These are phyloP conservation scores for Craseonycteris thonglongyai DNA, from an alignment of 2,113 vertebrate species.

Conservation along the genomic window DNA sequence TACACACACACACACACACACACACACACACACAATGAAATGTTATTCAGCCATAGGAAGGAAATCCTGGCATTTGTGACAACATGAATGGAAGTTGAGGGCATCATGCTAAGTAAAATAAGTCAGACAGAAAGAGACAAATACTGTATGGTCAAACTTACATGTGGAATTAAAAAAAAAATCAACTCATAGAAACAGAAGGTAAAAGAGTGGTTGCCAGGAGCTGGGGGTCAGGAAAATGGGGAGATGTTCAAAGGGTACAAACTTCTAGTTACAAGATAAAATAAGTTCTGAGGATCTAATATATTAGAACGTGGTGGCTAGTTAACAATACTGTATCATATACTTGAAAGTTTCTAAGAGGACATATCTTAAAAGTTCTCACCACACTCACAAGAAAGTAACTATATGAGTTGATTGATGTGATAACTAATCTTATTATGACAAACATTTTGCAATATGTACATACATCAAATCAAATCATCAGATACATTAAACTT, in stretches of 20 bases:
- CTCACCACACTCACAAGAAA: background rate
- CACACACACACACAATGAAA: background rate
- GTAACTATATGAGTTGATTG: background rate
- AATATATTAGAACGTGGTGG: background rate
- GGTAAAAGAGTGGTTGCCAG: background rate
- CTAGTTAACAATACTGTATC: no score
- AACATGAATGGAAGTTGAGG: background rate
- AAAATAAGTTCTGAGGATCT: background rate
- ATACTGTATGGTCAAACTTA: background rate
- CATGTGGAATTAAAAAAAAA: background rate
- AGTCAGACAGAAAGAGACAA: background rate
- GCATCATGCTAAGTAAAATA: background rate
- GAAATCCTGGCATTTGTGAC: background rate
- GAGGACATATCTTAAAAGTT: no score
- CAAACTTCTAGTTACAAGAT: background rate
- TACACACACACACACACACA: no score
- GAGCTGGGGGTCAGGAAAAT: background rate
- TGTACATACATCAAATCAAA: background rate
- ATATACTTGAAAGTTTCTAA: no score
- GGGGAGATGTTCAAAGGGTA: background rate
- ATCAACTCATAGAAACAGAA: background rate
- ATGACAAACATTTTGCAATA: background rate
- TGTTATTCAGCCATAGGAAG: background rate
- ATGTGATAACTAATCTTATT: background rate
- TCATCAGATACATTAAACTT: background rate